Base-by-base conservation (phyloP, 2,113 vertebrate genomes). In the Bungarus multicinctus region DNA sequence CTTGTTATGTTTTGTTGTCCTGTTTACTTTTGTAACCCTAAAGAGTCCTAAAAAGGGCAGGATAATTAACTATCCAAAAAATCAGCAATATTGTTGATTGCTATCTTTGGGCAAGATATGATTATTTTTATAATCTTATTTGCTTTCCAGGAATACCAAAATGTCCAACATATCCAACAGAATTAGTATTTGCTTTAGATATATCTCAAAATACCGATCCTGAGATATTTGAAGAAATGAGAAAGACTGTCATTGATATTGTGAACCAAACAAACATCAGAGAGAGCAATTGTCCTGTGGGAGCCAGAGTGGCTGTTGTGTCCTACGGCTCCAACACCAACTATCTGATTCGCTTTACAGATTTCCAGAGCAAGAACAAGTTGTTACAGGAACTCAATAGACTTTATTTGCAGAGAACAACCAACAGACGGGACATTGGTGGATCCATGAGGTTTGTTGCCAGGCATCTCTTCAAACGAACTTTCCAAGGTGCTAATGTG, bases 391-490 rank as follows among this genome's bases (percentile, higher is more conserved):
- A 94, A 0, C 89, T 97, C 0, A 90, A 92, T 14, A 94, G 87
- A 1, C 93, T 97, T 30, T 88, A 93, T 43, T 94, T 95, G 0
- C 94, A 94, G 93, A 92, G 27, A 3, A 95, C 93, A 7, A 20
- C 86, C 0, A 64, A 54, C 8, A 55, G 74, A 53, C 34, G 96
- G 11, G 94, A 97, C n/a, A 89, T 96, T 3, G 96, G 95, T 50
- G 64, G 3, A 18, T 95, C 88, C 0, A 97, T 97, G 97, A 94
- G 90, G 34, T 97, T 97, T 1, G 34, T 97, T 34, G 91, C 96
- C 69, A 96, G 94, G 87, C 95, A 97, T 0, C 4, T 97, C 92
- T 98, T 98, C 95, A 97, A 97, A 64, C 93, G 97, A 39, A 95
- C 90, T 3, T 93, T 96, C 0, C 90, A 93, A 0, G 96, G 95